A percentile compares a stretch with the other conserved stretches of the same genome.
phyloP scores from a whole-genome alignment of 2,888 invertebrate species.

The Orthonychiurus folsomi region DNA sequence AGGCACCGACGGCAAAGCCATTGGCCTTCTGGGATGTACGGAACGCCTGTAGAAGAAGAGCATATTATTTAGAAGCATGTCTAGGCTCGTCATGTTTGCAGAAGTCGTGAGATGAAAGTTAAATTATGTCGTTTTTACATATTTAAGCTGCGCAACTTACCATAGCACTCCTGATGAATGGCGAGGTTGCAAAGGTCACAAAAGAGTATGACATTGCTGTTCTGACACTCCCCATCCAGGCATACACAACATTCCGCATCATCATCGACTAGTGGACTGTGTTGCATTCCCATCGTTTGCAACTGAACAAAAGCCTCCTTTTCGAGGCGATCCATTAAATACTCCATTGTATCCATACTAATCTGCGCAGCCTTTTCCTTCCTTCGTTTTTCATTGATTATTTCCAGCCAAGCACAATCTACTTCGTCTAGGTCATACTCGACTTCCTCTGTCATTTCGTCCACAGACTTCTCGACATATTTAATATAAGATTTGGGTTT shows the following conservation, averaged over 20 bases:
- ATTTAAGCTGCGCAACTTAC: too few relatives aligned
- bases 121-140: too few relatives aligned
- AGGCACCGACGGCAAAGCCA: conserved; percentile 94
- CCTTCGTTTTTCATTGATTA: conserved; percentile 74
- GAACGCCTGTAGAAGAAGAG: too few relatives aligned
- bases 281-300: conserved; percentile 48
- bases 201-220: conserved; percentile 95
- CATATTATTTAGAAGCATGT: too few relatives aligned
- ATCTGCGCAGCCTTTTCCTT: conserved; percentile 63
- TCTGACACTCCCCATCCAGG: conserved; percentile 97
- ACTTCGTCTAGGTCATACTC: conserved; percentile 97
- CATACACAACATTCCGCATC: conserved; percentile 99
- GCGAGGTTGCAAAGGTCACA: conserved; percentile 99
- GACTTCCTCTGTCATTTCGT: conserved; percentile 82
- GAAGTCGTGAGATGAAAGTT: too few relatives aligned
- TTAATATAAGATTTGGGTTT: conserved; percentile 78
- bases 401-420: conserved; percentile 85
- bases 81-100: too few relatives aligned
- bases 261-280: conserved; percentile 77
- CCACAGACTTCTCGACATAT: conserved; percentile 83
- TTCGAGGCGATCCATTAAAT: conserved; percentile 94
- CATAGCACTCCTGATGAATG: conserved; percentile 67
- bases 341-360: conserved; percentile 78
- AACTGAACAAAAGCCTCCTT: conserved; percentile 65
- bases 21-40: conserved; percentile 93